Base-by-base conservation (phyloP, 92 coral and sea anemone genomes). In the Porites rus region DNA sequence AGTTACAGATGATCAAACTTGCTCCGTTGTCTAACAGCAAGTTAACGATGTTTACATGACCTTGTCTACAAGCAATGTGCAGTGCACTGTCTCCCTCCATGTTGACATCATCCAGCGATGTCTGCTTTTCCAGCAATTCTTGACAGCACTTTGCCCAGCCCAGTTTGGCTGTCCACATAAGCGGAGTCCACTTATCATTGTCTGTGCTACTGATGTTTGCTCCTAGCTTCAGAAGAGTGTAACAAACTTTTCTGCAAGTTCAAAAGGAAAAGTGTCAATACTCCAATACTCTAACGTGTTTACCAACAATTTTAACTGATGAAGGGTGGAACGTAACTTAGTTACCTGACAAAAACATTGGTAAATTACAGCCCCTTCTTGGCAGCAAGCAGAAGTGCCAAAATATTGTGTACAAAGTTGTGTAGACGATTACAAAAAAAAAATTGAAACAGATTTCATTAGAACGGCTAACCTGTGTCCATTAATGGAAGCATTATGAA, bases 1-100 rank as follows among this genome's bases (percentile, higher is more conserved):
- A 84, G 66, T 94, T 94, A 61, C 92, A 84, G 58, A 86, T 64
- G 12, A 25, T 69, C 70, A 92, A 62, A 61, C 76, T 69, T 12
- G 98, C 98, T 0, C 94, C 94, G 11, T 69, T 54, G 85, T 94
- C 98, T 51, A 94, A 74, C 53, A 94, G 75, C 54, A 92, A 28
- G 64, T 79, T 83, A 10, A 88, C 89, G 51, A 94, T 82, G 51
- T 52, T 62, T 59, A 80, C 93, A 76, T 89, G 93, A 68, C 93
- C 89, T 82, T 90, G 84, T 51, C 70, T 71, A 56, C 89, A 84
- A 51, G 95, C 92, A 68, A 92, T 90, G 52, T 89, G 90, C 86
- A 94, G 65, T 21, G 98, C 95, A 16, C 94, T 94, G 77, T 94
- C 90, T 21, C 94, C 87, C 0, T 83, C 87, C 52, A 62, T 74